Conservation (phyloP, 64 coral and sea anemone species). For the Montipora efflorescens region DNA sequence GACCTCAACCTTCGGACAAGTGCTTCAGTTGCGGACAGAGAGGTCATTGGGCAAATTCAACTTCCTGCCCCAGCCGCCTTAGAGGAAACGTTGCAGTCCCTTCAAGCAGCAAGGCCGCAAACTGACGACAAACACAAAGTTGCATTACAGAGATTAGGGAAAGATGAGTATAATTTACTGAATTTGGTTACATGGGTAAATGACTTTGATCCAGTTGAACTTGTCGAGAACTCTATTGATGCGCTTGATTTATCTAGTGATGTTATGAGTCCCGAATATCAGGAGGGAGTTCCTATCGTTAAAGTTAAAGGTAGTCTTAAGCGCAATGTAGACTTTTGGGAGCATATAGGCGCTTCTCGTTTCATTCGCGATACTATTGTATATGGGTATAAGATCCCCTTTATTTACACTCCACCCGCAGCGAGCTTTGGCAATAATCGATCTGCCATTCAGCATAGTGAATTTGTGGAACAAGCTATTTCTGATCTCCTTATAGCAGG, state of each 20-base stretch:
- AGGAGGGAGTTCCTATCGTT: too few relatives aligned
- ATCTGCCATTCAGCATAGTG: conserved; percentile 62
- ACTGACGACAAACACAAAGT: conserved; percentile 13
- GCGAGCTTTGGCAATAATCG: conserved; percentile 58
- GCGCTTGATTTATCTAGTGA: not conserved
- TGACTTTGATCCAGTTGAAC: conserved; percentile 37
- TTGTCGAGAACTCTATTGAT: conserved; percentile 10
- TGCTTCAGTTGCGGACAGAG: conserved; percentile 61
- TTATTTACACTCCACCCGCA: conserved; percentile 58
- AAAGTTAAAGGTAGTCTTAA: conserved; percentile 23
- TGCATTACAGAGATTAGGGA: conserved; percentile 19
- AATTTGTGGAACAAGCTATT: conserved; percentile 53
- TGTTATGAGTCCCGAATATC: too few relatives aligned
- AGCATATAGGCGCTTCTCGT: conserved; percentile 30
- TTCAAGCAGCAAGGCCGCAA: conserved; percentile 16
- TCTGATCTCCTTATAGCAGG: conserved; percentile 47
- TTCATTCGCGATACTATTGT: conserved; percentile 60
- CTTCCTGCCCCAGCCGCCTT: conserved; percentile 34
- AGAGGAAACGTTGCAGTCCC: conserved; percentile 30
- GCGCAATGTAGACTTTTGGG: not conserved
- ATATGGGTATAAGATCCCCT: conserved; percentile 6
- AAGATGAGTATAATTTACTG: conserved; percentile 71
- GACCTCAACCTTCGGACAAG: conserved; percentile 60
- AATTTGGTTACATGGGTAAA: conserved; percentile 57
- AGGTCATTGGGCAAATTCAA: conserved; percentile 40